Evolutionary conservation across 2,888 invertebrate genomes (phyloP), one percentile per base, ranked within the genome.

Genomic region (Myopa testacea): DNA sequence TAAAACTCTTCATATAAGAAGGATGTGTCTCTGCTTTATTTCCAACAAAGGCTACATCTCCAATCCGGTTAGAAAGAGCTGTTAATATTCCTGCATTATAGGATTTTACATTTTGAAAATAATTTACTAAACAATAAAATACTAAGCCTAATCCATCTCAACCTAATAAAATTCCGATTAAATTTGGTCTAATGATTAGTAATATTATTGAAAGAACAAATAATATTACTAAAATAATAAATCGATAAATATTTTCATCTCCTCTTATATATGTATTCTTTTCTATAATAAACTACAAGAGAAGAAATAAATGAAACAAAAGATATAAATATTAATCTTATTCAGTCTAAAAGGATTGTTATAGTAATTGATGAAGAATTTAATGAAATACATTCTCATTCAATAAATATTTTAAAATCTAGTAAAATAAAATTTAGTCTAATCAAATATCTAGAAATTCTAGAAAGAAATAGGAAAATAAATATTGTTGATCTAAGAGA

Each of bases 51-150:
- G 92, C 90, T 26, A 93, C 92, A 92, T 95, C 94, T 0, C 94
- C 94, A 87, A 94, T 88, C 14, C 94, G 94, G 92, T 95, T 95
- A 34, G 92, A 92, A 86, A 95, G 89, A 84, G 92, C 92, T 19
- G 94, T 95, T 85, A 94, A 90, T 90, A 94, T 93, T 0, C 94
- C 93, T 1, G 93, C 93, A 91, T 92, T 92, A 91, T 90, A 92
- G 84, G 93, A 93, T 80, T 91, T 92, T 76, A 91, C 86, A 91
- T 93, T 94, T 89, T 93, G 84, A 84, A 85, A 87, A 86, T 86
- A 86, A 86, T 85, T 86, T 4, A 86, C 85, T 95, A 94, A 92
- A 91, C 92, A 92, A 92, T 93, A 94, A 85, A 94, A 94, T 84
- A 92, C 89, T 86, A 94, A 90, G 0, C 94, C 94, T 88, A 94